Conservation (phyloP, 2,113 vertebrate genomes). For the Salvator merianae region DNA sequence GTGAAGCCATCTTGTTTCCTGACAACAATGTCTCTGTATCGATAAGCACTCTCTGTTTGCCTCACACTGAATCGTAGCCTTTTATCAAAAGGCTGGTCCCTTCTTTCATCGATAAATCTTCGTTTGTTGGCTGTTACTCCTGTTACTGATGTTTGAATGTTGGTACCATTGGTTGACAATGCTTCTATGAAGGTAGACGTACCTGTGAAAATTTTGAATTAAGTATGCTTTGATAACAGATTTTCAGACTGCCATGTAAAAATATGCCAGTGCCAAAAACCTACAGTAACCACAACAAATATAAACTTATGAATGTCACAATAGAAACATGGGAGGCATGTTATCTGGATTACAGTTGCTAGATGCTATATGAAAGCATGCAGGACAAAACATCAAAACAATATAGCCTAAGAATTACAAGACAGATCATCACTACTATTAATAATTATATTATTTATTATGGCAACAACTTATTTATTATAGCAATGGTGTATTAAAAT, state of each 20-base stretch:
- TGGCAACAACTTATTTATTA: neutral
- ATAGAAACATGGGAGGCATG: neutral
- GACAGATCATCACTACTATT: neutral
- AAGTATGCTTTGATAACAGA: conserved; percentile 30
- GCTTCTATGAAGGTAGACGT: conserved; percentile 83
- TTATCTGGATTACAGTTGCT: neutral
- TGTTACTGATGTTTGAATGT: conserved; percentile 77
- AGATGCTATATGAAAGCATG: neutral
- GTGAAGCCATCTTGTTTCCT: conserved; percentile 98
- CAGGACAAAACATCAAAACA: neutral
- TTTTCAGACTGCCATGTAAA: neutral
- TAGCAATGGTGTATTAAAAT: neutral
- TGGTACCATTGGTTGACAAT: conserved; percentile 83
- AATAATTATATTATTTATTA: too few species aligned
- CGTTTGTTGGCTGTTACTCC: conserved; percentile 84
- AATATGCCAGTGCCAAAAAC: neutral
- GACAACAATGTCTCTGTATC: conserved; percentile 96
- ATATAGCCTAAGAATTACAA: neutral
- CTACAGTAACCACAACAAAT: neutral
- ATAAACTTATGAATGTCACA: neutral
- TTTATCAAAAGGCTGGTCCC: conserved; percentile 90
- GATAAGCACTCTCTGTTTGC: conserved; percentile 95
- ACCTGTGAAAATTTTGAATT: conserved; percentile 74
- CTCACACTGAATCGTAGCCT: conserved; percentile 93
- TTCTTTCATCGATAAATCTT: conserved; percentile 86